phyloP scores from a whole-genome alignment of 2,888 invertebrate species.

The Craniophora ligustri region DNA sequence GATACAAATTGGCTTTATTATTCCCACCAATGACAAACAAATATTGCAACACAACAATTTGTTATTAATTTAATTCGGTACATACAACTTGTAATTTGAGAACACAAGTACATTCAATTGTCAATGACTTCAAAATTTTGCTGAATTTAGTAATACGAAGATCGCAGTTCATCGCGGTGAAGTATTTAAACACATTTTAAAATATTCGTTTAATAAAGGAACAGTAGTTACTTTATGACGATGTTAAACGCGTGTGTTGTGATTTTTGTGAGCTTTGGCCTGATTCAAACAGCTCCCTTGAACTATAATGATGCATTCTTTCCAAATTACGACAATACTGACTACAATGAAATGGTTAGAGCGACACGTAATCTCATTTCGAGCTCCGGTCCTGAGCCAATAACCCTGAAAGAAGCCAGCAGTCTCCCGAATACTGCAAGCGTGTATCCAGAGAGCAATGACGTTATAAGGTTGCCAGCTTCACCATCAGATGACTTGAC shows the following conservation, averaged over 20 bases:
- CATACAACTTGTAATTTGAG: conserved; percentile 37
- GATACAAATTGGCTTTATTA: too few species aligned
- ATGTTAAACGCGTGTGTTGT: conserved; percentile 39
- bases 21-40: not conserved
- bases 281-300: conserved; percentile 30
- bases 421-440: conserved; percentile 12
- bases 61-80: conserved; percentile 1
- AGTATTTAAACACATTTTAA: conserved; percentile 25
- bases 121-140: conserved; percentile 33
- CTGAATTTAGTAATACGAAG: conserved; percentile 33
- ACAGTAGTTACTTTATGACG: conserved; percentile 17
- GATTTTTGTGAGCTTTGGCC: conserved; percentile 35
- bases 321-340: conserved; percentile 16
- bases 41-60: conserved; percentile 8
- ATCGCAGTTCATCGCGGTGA: conserved; percentile 10
- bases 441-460: conserved; percentile 13
- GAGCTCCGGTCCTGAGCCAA: conserved; percentile 4
- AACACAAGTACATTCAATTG: conserved; percentile 21
- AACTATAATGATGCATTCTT: conserved; percentile 19
- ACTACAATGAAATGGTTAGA: conserved; percentile 19
- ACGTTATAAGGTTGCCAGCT: conserved; percentile 26
- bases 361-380: conserved; percentile 14
- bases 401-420: conserved; percentile 16
- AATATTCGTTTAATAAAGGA: conserved; percentile 19
- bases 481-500: conserved; percentile 10